Base-by-base conservation (phyloP, 1,140 invertebrate genomes). In the Drosophila bifasciata region DNA sequence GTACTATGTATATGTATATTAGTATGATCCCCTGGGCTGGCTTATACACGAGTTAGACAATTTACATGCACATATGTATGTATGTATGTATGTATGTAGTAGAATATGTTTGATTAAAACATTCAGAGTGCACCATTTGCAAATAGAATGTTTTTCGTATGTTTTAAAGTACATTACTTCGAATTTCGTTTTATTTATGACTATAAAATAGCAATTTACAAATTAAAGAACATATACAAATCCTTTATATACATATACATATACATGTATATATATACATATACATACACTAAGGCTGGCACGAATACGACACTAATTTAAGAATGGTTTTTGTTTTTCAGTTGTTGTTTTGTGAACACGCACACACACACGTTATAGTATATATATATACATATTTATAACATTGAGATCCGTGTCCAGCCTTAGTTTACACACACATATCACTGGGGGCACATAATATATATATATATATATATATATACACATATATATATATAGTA, bases 181-280 rank as follows among this genome's bases (percentile, higher is more conserved):
- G 32, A 5, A 5, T 58, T 60, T 62, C 50, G 48, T 52, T 86
- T 85, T 85, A 85, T 86, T 85, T 77, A 86, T 80, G 81, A 76
- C 72, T 86, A 81, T 77, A 64, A 86, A 85, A 85, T 77, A 86
- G 77, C 73, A 81, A 85, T 85, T 75, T 86, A 85, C 77, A 85
- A 86, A 85, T 86, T 81, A 81, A 77, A 86, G 77, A 77, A 86
- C 76, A 85, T 86, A 80, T 80, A 85, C 68, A 85, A 86, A 81
- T 86, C 86, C 59, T 68, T 86, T 70, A 77, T 78, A 77, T 83
- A 76, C 77, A 79, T 59, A 80, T 79, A 80, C 43, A 4, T 36
- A 36, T 36, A 4, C 3, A 32, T 11, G 3, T 36, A 36, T 13
- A 36, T 13, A 11, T 32, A 36, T 64, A 70, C 70, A 69, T 83